These are phyloP conservation scores for Drosophila arawakana DNA, from an alignment of 1,140 invertebrate genomes.

Conservation along the genomic window DNA sequence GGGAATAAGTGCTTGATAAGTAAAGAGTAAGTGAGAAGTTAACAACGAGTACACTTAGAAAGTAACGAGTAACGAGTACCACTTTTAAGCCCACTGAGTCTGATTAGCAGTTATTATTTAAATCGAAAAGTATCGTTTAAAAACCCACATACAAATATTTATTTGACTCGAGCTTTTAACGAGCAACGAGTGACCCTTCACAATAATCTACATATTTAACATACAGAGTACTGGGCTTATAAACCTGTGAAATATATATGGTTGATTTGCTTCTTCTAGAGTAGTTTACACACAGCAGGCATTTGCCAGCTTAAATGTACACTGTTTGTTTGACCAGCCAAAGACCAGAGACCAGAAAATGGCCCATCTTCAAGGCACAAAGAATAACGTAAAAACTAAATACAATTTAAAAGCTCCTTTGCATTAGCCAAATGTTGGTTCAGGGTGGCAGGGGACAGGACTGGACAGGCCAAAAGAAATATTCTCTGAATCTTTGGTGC, in stretches of 20 bases:
- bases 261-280: slow-evolving; percentile 29
- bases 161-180: too few species aligned
- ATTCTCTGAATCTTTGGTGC: too few species aligned
- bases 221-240: neutral
- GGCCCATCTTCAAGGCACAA: slow-evolving; percentile 16
- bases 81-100: neutral
- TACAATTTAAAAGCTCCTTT: slow-evolving; percentile 70
- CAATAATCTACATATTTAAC: neutral
- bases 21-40: neutral
- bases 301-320: slow-evolving; percentile 24
- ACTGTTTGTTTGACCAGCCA: slow-evolving; percentile 8
- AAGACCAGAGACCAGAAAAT: slow-evolving; percentile 8
- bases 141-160: too few species aligned
- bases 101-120: too few species aligned
- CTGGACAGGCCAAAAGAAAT: neutral
- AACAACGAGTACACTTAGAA: neutral
- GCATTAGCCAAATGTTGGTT: slow-evolving; percentile 56
- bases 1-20: too few species aligned
- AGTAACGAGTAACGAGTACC: neutral
- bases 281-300: slow-evolving; percentile 14
- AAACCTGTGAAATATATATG: neutral
- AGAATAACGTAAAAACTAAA: slow-evolving; percentile 47
- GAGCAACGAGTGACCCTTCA: neutral
- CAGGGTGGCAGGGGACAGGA: too few species aligned
- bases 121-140: too few species aligned